Conservation (phyloP, 1,140 invertebrate species). For the Colletes latitarsis region DNA sequence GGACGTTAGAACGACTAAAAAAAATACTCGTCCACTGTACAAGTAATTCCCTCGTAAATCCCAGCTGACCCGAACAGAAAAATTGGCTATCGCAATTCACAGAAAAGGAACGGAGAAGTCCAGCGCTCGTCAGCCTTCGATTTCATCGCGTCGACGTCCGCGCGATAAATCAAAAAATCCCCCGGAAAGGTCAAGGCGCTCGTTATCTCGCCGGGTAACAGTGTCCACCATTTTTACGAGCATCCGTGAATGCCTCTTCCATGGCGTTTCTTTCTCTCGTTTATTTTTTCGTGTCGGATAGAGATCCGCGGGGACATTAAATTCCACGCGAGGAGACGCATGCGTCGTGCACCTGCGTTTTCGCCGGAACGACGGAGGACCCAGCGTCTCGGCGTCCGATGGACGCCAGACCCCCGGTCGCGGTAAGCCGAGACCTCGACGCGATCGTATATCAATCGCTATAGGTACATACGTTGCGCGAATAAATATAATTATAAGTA, state of each 20-base stretch:
- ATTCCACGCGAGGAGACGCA: not conserved
- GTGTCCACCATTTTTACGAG: conserved; percentile 50
- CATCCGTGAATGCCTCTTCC: conserved; percentile 23
- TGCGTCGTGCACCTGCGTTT: conserved; percentile 13
- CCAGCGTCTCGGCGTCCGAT: conserved; percentile 1
- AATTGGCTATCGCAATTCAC: too few relatives aligned
- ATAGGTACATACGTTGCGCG: conserved; percentile 68
- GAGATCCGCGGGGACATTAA: not conserved
- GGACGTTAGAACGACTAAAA: too few relatives aligned
- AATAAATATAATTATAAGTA: conserved; percentile 80
- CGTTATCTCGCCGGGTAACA: conserved; percentile 42
- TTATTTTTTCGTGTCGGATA: not conserved
- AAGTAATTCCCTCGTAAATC: too few relatives aligned
- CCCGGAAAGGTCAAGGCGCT: conserved; percentile 55
- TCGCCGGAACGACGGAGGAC: conserved; percentile 13
- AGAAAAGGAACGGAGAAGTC: too few relatives aligned
- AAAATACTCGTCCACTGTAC: too few relatives aligned
- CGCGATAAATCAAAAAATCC: conserved; percentile 51
- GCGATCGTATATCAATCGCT: conserved; percentile 75
- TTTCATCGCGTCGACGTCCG: not conserved
- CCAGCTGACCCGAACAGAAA: too few relatives aligned
- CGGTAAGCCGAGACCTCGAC: conserved; percentile 68
- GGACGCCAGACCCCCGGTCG: conserved; percentile 30
- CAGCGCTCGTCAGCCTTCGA: conserved; percentile 26
- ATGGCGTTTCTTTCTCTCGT: not conserved